phyloP scores from a whole-genome alignment of 2,797 vertebrate species.

The Sebastes vulpes region DNA sequence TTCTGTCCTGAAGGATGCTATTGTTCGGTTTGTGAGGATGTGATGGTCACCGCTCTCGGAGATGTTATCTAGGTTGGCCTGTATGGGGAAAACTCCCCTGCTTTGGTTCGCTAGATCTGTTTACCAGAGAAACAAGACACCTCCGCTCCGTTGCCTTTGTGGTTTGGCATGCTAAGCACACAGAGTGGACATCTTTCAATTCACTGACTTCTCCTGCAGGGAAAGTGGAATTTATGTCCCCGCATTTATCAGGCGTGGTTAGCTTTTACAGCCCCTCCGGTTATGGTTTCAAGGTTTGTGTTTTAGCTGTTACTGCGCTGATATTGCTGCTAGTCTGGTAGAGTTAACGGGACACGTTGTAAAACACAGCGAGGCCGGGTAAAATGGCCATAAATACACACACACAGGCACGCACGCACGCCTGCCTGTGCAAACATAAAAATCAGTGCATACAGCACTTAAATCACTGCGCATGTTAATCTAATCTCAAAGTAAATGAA shows the following conservation, averaged over 20 bases:
- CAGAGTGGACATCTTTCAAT: conserved; percentile 63
- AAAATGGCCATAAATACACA: neutral
- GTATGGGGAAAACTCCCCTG: conserved; percentile 58
- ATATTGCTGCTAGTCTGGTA: conserved; percentile 36
- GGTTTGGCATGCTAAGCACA: conserved; percentile 69
- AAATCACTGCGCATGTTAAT: neutral
- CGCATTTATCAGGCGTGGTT: conserved; percentile 73
- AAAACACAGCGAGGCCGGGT: neutral
- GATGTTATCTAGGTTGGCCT: conserved; percentile 67
- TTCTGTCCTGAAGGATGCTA: conserved; percentile 56
- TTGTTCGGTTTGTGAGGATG: conserved; percentile 66
- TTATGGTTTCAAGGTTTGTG: conserved; percentile 67
- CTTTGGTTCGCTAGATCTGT: conserved; percentile 76
- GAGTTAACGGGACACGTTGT: neutral
- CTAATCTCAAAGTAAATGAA: neutral
- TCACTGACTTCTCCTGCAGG: conserved; percentile 51
- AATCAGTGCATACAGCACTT: neutral
- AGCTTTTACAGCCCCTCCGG: conserved; percentile 65
- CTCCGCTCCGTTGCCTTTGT: conserved; percentile 62
- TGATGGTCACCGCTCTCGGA: conserved; percentile 60
- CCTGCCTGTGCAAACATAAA: neutral
- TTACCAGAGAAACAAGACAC: conserved; percentile 76
- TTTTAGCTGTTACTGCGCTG: conserved; percentile 44
- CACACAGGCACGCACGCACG: neutral
- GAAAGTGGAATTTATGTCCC: conserved; percentile 72